Evolutionary conservation across 2,888 invertebrate species (phyloP).

Genomic region (Bimastos eiseni): DNA sequence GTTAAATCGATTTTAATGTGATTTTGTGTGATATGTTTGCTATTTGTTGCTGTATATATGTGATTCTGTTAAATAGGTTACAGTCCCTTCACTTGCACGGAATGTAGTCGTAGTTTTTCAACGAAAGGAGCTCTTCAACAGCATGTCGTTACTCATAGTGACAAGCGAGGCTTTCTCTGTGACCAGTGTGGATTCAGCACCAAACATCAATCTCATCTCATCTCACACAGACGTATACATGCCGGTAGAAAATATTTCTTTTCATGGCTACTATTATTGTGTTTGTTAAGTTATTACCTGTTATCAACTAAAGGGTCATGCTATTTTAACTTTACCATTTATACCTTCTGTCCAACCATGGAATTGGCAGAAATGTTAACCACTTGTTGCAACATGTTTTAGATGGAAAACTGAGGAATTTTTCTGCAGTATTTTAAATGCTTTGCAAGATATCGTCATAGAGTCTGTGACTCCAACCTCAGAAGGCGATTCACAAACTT

Average conservation of each 20-base stretch:
- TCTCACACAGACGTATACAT: conserved; percentile 71
- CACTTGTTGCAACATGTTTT: too few relatives aligned
- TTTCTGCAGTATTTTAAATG: too few relatives aligned
- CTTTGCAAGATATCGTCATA: too few relatives aligned
- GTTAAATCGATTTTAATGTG: background rate
- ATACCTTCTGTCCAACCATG: too few relatives aligned
- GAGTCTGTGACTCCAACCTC: too few relatives aligned
- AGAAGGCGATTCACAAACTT: too few relatives aligned
- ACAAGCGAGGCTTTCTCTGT: conserved; percentile 69
- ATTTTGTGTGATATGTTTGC: background rate
- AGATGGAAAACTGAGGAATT: too few relatives aligned
- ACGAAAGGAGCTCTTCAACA: conserved; percentile 69
- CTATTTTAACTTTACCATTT: too few relatives aligned
- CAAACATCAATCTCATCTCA: conserved; percentile 71
- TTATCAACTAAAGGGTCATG: too few relatives aligned
- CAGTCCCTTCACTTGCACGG: conserved; percentile 68
- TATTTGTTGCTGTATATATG: background rate
- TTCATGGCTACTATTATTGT: background rate
- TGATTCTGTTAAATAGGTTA: conserved; percentile 59
- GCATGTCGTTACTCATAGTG: conserved; percentile 67
- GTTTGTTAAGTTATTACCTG: background rate
- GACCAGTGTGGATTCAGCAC: conserved; percentile 73
- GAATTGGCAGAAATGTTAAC: too few relatives aligned
- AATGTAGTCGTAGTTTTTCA: conserved; percentile 69
- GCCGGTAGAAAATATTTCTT: conserved; percentile 61